Percentiles rank a stretch among this genome's conserved stretches.
These are phyloP conservation scores for Dendrocopos noguchii DNA, from an alignment of 2,113 vertebrate genomes.

Conservation along the genomic window DNA sequence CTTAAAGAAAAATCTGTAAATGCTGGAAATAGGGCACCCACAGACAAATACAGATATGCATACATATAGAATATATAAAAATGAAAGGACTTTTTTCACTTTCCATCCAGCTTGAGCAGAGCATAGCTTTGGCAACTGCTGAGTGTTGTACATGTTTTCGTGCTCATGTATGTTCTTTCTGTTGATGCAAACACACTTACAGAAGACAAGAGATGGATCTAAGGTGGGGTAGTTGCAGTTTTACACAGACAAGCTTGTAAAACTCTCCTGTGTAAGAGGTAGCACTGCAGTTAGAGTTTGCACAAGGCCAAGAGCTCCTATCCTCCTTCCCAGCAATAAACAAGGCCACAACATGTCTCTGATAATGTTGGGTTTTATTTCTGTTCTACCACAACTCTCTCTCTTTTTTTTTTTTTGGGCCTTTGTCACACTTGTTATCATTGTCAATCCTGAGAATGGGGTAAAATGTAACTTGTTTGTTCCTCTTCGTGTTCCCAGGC, in stretches of 20 bases:
- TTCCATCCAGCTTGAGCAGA: neutral
- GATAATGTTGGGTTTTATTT: neutral
- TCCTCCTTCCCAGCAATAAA: neutral
- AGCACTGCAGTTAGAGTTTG: neutral
- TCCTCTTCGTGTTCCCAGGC: slow-evolving; percentile 23
- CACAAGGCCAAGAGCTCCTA: neutral
- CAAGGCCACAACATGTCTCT: neutral
- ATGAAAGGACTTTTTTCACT: neutral
- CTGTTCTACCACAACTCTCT: neutral
- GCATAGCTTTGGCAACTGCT: neutral
- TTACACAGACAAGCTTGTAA: neutral
- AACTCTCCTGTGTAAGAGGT: neutral
- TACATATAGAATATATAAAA: neutral
- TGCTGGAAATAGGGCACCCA: slow-evolving; percentile 14
- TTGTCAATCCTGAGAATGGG: neutral
- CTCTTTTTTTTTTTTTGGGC: neutral
- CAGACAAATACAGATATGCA: neutral
- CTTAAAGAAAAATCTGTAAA: slow-evolving; percentile 5
- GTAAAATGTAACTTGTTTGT: slow-evolving; percentile 37
- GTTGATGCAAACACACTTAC: neutral
- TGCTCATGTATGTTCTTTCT: neutral
- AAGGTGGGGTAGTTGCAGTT: neutral
- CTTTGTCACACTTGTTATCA: fast-evolving
- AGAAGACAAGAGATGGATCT: neutral
- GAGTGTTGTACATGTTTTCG: neutral